phyloP scores from a whole-genome alignment of 2,113 vertebrate genomes.

The Crypturellus undulatus region DNA sequence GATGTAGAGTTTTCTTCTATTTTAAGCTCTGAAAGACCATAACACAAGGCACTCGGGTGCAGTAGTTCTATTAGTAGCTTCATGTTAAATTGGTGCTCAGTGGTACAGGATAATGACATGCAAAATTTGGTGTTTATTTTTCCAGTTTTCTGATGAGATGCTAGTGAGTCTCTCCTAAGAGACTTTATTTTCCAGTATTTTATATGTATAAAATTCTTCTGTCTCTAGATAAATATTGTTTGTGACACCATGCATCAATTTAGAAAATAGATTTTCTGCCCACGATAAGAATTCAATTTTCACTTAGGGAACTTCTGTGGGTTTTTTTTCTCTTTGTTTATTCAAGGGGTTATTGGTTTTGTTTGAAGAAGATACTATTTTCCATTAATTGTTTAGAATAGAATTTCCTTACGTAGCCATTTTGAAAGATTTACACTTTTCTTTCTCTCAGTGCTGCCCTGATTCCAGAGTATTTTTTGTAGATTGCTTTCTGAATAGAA shows the following conservation, averaged over 20 bases:
- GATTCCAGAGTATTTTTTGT: background rate
- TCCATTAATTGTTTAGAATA: background rate
- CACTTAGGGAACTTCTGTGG: background rate
- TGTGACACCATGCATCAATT: background rate
- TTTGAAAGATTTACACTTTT: background rate
- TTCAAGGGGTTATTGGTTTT: background rate
- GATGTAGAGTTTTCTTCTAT: background rate
- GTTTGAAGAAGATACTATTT: background rate
- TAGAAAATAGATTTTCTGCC: background rate
- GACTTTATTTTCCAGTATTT: background rate
- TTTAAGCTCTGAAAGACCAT: background rate
- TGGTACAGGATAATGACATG: background rate
- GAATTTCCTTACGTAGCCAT: background rate
- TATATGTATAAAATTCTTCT: background rate
- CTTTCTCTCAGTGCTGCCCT: background rate
- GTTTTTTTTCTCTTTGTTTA: background rate
- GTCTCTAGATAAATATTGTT: background rate
- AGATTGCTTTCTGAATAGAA: background rate
- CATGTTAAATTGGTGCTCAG: background rate
- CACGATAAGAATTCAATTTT: background rate
- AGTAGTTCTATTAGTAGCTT: background rate
- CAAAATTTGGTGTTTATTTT: background rate
- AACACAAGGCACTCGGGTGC: background rate
- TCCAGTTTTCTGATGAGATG: background rate
- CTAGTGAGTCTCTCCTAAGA: background rate